Evolutionary conservation across 1,140 invertebrate species (phyloP).

Genomic region (Drosophila lacertosa): DNA sequence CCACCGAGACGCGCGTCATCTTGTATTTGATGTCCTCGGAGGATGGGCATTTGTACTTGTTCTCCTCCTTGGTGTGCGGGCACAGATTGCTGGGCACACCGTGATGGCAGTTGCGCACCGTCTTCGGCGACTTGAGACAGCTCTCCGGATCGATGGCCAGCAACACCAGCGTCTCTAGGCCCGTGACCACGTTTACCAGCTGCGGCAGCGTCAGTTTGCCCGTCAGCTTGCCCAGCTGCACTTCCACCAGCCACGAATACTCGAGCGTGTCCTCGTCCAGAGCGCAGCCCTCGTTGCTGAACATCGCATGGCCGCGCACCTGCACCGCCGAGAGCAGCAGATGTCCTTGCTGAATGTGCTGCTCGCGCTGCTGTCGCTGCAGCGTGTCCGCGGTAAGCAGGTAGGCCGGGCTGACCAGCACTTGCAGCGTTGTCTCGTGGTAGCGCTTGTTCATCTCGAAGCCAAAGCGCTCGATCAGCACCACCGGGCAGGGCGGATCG

Average conservation of each 20-base stretch:
- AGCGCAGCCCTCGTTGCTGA: slow-evolving; percentile 94
- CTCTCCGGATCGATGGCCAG: slow-evolving; percentile 96
- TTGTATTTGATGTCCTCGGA: slow-evolving; percentile 97
- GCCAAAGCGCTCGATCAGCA: slow-evolving; percentile 95
- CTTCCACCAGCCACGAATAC: slow-evolving; percentile 96
- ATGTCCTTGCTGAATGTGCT: slow-evolving; percentile 94
- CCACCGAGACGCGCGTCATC: slow-evolving; percentile 95
- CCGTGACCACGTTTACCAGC: slow-evolving; percentile 93
- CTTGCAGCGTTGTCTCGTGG: slow-evolving; percentile 94
- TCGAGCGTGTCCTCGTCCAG: slow-evolving; percentile 97
- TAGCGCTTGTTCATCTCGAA: slow-evolving; percentile 99
- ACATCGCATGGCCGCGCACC: slow-evolving; percentile 98
- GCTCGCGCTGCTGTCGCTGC: slow-evolving; percentile 87
- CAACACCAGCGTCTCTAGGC: slow-evolving; percentile 94
- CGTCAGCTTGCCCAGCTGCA: slow-evolving; percentile 92
- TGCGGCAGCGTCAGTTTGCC: slow-evolving; percentile 92
- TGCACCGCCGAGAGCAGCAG: slow-evolving; percentile 95
- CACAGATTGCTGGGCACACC: slow-evolving; percentile 91
- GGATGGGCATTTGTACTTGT: slow-evolving; percentile 91
- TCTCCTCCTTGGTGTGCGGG: slow-evolving; percentile 88
- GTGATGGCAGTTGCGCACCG: slow-evolving; percentile 93
- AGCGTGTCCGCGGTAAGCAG: slow-evolving; percentile 91
- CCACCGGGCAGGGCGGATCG: slow-evolving; percentile 95
- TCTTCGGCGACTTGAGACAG: slow-evolving; percentile 90
- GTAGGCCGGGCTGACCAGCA: slow-evolving; percentile 95